Base-by-base conservation (phyloP, 2,888 invertebrate genomes). In the Hecatera dysodea region DNA sequence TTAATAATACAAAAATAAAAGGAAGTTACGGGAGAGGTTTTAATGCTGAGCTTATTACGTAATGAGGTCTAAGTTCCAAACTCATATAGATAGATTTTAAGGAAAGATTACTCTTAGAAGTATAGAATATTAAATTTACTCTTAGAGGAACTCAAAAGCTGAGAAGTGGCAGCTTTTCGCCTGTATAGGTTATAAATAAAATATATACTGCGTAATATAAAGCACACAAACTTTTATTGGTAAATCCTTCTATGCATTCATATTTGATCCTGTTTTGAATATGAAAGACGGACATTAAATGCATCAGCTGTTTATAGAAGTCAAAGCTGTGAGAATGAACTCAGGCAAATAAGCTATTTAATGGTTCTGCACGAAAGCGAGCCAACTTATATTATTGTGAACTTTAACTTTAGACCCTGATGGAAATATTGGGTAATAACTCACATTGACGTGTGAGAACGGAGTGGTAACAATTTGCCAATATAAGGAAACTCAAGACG, bases 231-330 rank as follows among this genome's bases (percentile, higher is more conserved):
- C 12, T 63, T 75, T 68, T 72, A 79, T 73, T 78, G 17, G 66
- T 53, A 73, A 77, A 81, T 78, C 62, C 46, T 63, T 68, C 29
- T 44, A 62, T 69, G 50, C 63, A 70, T 60, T 64, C 69, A 64
- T 66, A 71, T 66, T 64, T 50, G 63, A 67, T 80, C 60, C 52
- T 56, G 60, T 24, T 78, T 64, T 77, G 56, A 78, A 78, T 80
- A 71, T 76, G 77, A 72, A 76, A 72, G 67, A 52, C 42, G 29
- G 64, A 53, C 72, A 76, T 80, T 76, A 78, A 78, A 76, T 76
- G 61, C 78, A 80, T 78, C 78, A 78, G 77, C 71, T 78, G 50
- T 80, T 78, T 80, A 71, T 63, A 42, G 71, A 44, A 77, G 53
- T 19, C 71, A 62, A 80, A 76, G 71, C 65, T 80, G 70, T 70